Base-by-base conservation (phyloP, 1,140 invertebrate species). In the Bathynomus jamesi region DNA sequence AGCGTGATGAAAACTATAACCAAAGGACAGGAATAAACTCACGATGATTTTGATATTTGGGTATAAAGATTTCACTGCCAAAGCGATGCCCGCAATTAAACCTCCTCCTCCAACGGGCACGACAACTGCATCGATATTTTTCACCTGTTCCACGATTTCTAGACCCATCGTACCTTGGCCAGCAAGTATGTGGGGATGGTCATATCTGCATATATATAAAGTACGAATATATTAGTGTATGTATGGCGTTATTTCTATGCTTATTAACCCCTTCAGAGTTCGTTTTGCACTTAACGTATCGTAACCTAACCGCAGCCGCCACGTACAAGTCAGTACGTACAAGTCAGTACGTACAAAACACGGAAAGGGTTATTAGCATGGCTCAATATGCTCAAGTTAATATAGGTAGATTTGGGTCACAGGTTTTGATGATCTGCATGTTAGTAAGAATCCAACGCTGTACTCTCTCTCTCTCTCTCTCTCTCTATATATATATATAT, bases 141-240 rank as follows among this genome's bases (percentile, higher is more conserved):
- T 83, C 0, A 92, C 88, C 81, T 96, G 91, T 79, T 95, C 92
- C 4, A 94, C 80, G 61, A 97, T 95, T 82, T 97, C 95, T 72
- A 96, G 80, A 0, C 93, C 95, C 76, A 95, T 88, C 0, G 94
- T 96, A 10, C 95, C 95, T 82, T 96, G 94, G 0, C 94, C 95
- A 3, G 94, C 92, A 82, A 97, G 89, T 60, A 97, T 94, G 78
- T 95, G 87, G 0, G 94, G 93, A 82, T 96, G 92, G 82, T 96
- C 94, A 80, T 95, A 95, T 1, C 91, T 92, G 79, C 75, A 63
- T 63, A 64, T 64, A 64, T 64, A 63, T 63, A 63, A 63, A 24
- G 27, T 63, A 63, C 27, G 27, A 24, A 63, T 63, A 63, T 63
- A 63, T 63, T 24, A 24, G 13, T 63, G 27, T n/a, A 63, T 63